Evolutionary conservation across 2,113 vertebrate species (phyloP), one percentile per base, ranked within the genome.

Genomic region (Scalopus aquaticus): DNA sequence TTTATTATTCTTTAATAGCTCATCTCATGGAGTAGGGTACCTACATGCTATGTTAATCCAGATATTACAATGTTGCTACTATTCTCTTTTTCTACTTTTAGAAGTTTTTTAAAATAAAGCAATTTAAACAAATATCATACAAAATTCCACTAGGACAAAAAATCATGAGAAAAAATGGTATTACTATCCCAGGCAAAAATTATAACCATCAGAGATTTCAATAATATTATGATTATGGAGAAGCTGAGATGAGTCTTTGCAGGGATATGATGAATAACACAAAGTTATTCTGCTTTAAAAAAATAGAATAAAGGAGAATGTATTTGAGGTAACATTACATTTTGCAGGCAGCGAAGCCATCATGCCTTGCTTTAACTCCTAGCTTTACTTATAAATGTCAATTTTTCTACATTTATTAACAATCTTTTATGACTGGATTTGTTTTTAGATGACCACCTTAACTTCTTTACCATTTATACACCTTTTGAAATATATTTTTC

Each of bases 1-100:
- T 96, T 97, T 94, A 90, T 91, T 95, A 86, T 58, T 74, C 28
- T 89, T 70, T 85, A 94, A 82, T 80, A 90, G 82, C 81, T 83
- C 88, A 86, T 72, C n/a, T 84, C 85, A 83, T 88, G 37, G 13
- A 84, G 49, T 62, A 69, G 35, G n/a, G 9, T 49, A 51, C 65
- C 44, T 82, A 73, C 26, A 46, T 69, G 12, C 81, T 78, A 49
- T 39, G 81, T 69, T 82, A 92, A 92, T 58, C 49, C 30, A 89
- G 49, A 69, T 95, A 82, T 42, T 95, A 10, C 26, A 72, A 65
- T 37, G 32, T 82, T 58, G 39, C 7, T 82, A 85, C 7, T 88
- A 81, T 69, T 92, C 17, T 65, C 39, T 46, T 26, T n/a, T 77
- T 79, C 58, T 73, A 64, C 24, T 65, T 93, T 90, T 91, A 49